Evolutionary conservation across 2,797 vertebrate genomes (phyloP), one percentile per base, ranked within the genome.

Genomic region (Liasis olivaceus): DNA sequence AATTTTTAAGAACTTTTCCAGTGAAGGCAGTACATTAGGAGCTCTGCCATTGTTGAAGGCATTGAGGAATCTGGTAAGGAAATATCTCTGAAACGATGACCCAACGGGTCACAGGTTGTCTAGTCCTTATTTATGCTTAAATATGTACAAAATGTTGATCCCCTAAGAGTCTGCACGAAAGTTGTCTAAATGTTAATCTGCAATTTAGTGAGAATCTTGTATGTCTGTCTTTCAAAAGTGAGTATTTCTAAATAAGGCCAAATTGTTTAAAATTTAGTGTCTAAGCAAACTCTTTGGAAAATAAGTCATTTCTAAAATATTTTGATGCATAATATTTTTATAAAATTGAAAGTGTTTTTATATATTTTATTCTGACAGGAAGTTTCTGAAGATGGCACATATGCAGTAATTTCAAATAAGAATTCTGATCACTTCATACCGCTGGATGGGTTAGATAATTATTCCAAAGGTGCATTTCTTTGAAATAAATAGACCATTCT

Each of bases 391-490:
- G 98, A 99, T 94, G 95, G 94, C 81, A 94, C 96, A 87, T 95
- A 95, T 94, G 89, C 96, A 90, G 87, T 96, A 90, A 93, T 97
- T 95, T 98, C 98, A 95, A 98, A 95, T 95, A 98, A 96, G 94
- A 97, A 94, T 94, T 94, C 96, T 89, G 98, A 99, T 96, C 98
- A 97, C 91, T 96, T 98, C 88, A 95, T 97, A 95, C 95, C 97
- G 69, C 94, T 96, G 93, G 98, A 98, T 95, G 97, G 96, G 88
- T 95, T 98, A 92, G 97, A 98, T 90, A 95, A 97, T 87, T 96
- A 98, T 94, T 97, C 98, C 54, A 98, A 98, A 98, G 98, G 98
- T 99, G 96, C 96, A 91, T 91, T 85, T 93, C 66, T 85, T 96
- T 94, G 1, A 4, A 3, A 64, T 62, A 64, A n/a, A 54, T 51